These are phyloP conservation scores for Rhopalosiphum padi DNA, from an alignment of 1,140 invertebrate species.

Conservation along the genomic window DNA sequence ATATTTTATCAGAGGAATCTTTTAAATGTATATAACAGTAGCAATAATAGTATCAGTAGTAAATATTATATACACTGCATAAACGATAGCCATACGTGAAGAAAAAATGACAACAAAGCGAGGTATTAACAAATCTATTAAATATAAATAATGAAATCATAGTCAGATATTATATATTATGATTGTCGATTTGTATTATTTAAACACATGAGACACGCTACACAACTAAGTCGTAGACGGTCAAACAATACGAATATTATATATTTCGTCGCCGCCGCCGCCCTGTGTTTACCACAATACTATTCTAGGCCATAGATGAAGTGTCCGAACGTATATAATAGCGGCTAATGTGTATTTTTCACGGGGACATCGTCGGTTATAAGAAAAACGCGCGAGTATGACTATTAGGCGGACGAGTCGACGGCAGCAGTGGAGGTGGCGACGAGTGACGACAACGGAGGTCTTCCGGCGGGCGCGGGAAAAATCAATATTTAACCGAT, in stretches of 20 bases:
- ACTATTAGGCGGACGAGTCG: neutral
- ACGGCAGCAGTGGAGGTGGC: neutral
- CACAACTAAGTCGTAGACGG: neutral
- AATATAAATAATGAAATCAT: constrained; percentile 35
- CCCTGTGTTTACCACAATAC: neutral
- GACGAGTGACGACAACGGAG: neutral
- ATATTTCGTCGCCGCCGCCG: neutral
- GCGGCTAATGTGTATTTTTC: neutral
- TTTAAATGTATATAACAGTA: neutral
- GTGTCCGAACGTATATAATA: neutral
- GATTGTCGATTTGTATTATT: neutral
- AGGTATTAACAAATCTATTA: neutral
- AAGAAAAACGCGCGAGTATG: neutral
- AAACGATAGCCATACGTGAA: neutral
- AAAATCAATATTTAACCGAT: constrained; percentile 51
- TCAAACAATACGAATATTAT: neutral
- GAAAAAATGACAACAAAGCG: constrained; percentile 23
- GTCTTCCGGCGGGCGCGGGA: neutral
- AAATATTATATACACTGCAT: neutral
- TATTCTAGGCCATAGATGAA: neutral
- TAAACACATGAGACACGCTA: neutral
- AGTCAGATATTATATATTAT: neutral
- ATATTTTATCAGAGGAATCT: neutral
- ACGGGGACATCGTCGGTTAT: neutral
- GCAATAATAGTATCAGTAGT: neutral